phyloP scores from a whole-genome alignment of 2,888 invertebrate species.

The Drosophila conformis region DNA sequence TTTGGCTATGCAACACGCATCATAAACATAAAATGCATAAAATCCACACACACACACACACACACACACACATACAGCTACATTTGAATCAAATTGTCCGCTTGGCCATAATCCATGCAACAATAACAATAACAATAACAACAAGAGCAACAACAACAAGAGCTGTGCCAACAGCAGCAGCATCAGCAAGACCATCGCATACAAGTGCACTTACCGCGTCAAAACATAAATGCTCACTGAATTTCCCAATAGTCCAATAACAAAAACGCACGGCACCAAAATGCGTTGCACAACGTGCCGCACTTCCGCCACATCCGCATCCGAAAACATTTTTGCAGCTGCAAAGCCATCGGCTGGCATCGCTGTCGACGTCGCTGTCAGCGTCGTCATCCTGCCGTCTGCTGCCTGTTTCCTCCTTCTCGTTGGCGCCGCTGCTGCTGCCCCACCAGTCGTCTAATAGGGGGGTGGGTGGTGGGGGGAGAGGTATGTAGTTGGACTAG shows the following conservation, averaged over 20 bases:
- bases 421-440: conserved; percentile 8
- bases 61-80: conserved; percentile 10
- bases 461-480: neutral
- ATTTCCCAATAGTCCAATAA: conserved; percentile 90
- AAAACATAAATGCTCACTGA: conserved; percentile 86
- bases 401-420: conserved; percentile 3
- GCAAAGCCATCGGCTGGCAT: conserved; percentile 45
- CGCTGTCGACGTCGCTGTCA: conserved; percentile 32
- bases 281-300: conserved; percentile 87
- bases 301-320: conserved; percentile 83
- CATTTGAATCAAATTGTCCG: conserved; percentile 54
- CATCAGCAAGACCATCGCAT: conserved; percentile 28
- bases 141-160: conserved; percentile 14
- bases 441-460: neutral
- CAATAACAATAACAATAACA: conserved; percentile 33
- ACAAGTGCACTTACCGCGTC: conserved; percentile 85
- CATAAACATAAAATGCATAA: conserved; percentile 67
- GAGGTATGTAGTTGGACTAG: neutral
- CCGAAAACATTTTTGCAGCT: conserved; percentile 77
- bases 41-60: conserved; percentile 33
- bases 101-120: conserved; percentile 61
- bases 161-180: conserved; percentile 19
- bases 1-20: conserved; percentile 47
- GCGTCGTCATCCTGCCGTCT: conserved; percentile 29
- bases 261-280: conserved; percentile 88